Evolutionary conservation across 1,140 invertebrate species (phyloP).

Genomic region (Steinernema khuongi): DNA sequence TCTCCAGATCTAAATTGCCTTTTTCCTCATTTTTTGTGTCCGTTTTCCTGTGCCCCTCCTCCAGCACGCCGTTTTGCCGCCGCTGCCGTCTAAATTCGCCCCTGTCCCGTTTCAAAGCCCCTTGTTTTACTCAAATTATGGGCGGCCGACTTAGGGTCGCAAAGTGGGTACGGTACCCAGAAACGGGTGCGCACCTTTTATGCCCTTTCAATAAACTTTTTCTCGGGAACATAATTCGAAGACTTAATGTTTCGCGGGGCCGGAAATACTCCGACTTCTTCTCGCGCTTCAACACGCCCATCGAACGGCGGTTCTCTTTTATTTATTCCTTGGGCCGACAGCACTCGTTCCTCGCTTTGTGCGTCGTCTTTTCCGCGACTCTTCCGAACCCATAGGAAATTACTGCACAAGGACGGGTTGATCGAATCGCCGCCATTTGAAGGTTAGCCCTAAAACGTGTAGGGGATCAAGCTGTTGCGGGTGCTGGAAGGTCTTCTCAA

Average conservation of each 20-base stretch:
- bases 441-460: no score
- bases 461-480: no score
- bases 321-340: constrained; percentile 6
- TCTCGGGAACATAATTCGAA: constrained; percentile 1
- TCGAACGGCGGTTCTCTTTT: constrained; percentile 16
- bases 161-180: background rate
- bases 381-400: background rate
- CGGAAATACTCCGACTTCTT: constrained; percentile 12
- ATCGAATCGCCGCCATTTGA: no score
- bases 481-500: no score
- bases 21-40: constrained; percentile 9
- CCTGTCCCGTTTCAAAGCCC: background rate
- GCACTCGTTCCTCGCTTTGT: background rate
- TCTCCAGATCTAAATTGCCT: background rate
- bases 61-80: background rate
- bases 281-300: constrained; percentile 13
- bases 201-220: background rate
- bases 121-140: constrained; percentile 2
- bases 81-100: background rate
- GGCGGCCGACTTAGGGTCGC: no score
- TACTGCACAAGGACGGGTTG: background rate
- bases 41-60: background rate
- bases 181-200: background rate
- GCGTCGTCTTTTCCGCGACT: no score
- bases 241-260: constrained; percentile 9